Percentiles rank a stretch among this genome's conserved stretches.
phyloP scores from a whole-genome alignment of 2,888 invertebrate species.

The Microctonus hyperodae region DNA sequence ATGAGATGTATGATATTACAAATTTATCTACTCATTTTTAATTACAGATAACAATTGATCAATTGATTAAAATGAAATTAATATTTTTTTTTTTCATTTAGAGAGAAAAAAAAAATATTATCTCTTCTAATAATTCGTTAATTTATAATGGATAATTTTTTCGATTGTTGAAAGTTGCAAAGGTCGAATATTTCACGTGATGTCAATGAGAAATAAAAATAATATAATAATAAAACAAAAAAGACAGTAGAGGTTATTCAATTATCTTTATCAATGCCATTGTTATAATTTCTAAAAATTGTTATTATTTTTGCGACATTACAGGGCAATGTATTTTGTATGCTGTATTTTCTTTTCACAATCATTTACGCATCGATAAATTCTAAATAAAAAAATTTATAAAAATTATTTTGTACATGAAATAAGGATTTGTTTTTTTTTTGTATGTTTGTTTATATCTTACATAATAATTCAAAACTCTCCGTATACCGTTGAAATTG shows the following conservation, averaged over 20 bases:
- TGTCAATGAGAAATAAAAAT: too few species aligned
- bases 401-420: slow-evolving; percentile 25
- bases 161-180: too few species aligned
- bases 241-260: not conserved
- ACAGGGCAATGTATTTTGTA: not conserved
- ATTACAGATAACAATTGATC: too few species aligned
- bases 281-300: not conserved
- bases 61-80: too few species aligned
- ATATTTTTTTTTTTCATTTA: too few species aligned
- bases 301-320: slow-evolving; percentile 2
- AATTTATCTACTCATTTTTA: too few species aligned
- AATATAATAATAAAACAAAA: not conserved
- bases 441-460: slow-evolving; percentile 12
- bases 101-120: too few species aligned
- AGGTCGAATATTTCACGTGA: too few species aligned
- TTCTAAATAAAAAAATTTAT: slow-evolving; percentile 6
- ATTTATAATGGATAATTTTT: too few species aligned
- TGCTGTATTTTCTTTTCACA: not conserved
- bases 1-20: not conserved
- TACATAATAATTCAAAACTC: slow-evolving; percentile 26
- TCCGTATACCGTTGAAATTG: slow-evolving; percentile 26
- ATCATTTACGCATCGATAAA: not conserved
- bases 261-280: not conserved
- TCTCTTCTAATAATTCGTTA: too few species aligned
- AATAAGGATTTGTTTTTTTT: slow-evolving; percentile 10